Conservation (phyloP, 2,113 vertebrate species). For the Plestiodon gilberti region DNA sequence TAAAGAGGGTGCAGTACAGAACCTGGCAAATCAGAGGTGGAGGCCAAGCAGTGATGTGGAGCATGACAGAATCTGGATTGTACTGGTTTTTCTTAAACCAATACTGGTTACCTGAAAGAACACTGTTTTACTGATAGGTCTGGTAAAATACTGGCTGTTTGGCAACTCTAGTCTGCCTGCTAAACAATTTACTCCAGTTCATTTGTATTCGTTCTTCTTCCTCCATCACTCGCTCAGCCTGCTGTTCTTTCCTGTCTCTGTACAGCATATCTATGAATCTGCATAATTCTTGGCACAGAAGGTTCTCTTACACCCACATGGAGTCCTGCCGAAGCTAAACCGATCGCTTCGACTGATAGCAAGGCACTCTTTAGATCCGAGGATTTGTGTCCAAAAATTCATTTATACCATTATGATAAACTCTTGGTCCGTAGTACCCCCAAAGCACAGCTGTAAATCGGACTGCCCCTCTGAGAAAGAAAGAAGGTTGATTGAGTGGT, state of each 20-base stretch:
- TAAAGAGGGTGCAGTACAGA: neutral
- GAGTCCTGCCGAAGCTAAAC: neutral
- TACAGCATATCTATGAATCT: neutral
- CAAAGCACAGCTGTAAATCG: neutral
- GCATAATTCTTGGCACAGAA: neutral
- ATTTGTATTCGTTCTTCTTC: neutral
- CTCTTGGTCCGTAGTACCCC: neutral
- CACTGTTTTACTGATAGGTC: no score
- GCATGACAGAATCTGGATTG: neutral
- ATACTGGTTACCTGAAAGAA: neutral
- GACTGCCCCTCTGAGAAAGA: neutral
- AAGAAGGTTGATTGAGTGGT: neutral
- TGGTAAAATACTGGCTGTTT: neutral
- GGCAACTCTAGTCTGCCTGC: neutral
- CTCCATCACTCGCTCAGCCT: neutral
- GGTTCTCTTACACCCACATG: neutral
- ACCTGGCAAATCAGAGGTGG: neutral
- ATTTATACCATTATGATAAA: neutral
- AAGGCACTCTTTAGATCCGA: neutral
- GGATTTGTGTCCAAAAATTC: neutral
- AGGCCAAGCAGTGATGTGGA: neutral
- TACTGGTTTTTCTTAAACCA: neutral
- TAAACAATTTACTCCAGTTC: neutral
- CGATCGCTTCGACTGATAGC: neutral
- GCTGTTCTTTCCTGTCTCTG: neutral